Base-by-base conservation (phyloP, 2,113 vertebrate genomes). In the Cromileptes altivelis region DNA sequence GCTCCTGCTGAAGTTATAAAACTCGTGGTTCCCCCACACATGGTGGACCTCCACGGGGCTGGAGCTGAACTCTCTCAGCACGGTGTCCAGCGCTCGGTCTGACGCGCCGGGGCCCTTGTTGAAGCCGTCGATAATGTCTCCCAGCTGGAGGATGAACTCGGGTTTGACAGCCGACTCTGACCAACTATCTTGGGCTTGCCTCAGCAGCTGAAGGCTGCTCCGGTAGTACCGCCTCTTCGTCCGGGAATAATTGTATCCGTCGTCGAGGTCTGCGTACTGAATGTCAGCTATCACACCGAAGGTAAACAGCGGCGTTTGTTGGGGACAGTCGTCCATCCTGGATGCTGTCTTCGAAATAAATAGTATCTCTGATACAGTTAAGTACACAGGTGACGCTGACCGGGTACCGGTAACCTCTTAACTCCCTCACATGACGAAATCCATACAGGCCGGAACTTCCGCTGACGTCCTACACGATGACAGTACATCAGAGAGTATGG, bases 21-120 rank as follows among this genome's bases (percentile, higher is more conserved):
- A 94, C 87, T 99, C 98, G 25, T 99, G 98, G 90, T 99, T 99
- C 0, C 98, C 98, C 98, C 98, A 99, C 0, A 96, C 93, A 30
- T 99, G 97, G 72, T 98, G 97, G 2, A 98, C 96, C 8, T 95
- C 90, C 27, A 73, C 88, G 2, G 87, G 77, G 17, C 95, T 80
- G 83, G 72, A 91, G 73, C 90, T 47, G 75, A 99, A 94, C 14
- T 89, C 95, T 0, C 21, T 75, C 89, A 98, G 80, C 23, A 99
- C 97, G 11, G 75, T 72, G 52, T 90, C 88, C 25, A 99, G 91
- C 0, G 98, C 96, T 0, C 23, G 45, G 5, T 96, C 94, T 0
- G 98, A 96, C 1, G 91, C 68, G 14, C 90, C 91, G 23, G 84
- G 58, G 4, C 75, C 69, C 1, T 94, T 94, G 33, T 99, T 99